Evolutionary conservation across 2,797 vertebrate genomes (phyloP).

Genomic region (Acridotheres tristis): DNA sequence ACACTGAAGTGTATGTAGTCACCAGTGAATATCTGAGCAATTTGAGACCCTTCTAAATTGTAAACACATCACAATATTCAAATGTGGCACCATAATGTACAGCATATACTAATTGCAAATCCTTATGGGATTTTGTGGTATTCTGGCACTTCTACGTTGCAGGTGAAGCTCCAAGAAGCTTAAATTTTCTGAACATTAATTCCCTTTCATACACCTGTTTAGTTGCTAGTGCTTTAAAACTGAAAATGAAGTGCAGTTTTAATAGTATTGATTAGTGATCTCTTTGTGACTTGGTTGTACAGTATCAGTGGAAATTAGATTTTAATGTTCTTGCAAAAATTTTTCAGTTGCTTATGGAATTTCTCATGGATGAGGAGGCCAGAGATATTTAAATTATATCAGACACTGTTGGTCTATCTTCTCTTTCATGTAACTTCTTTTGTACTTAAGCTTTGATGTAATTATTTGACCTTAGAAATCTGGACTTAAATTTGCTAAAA

Average conservation of each 20-base stretch:
- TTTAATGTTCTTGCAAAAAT: constrained; percentile 19
- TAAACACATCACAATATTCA: not conserved
- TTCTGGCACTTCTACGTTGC: not conserved
- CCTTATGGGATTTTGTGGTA: not conserved
- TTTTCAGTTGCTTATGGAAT: constrained; percentile 10
- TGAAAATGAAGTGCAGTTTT: not conserved
- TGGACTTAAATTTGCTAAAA: not conserved
- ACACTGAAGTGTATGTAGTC: not conserved
- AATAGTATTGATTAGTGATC: not conserved
- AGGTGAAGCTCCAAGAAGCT: not conserved
- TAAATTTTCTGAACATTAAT: not conserved
- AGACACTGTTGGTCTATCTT: not conserved
- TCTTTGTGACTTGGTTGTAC: constrained; percentile 20
- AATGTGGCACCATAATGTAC: not conserved
- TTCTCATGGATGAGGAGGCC: not conserved
- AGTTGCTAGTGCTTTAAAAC: not conserved
- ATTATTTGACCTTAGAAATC: not conserved
- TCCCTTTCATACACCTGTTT: not conserved
- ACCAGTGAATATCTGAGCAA: not conserved
- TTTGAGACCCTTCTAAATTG: not conserved
- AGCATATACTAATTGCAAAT: not conserved
- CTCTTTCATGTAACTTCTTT: not conserved
- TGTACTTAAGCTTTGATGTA: not conserved
- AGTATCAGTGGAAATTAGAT: not conserved
- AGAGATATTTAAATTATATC: not conserved